These are phyloP conservation scores for Clistopyga incitator DNA, from an alignment of 2,888 invertebrate genomes.

Conservation along the genomic window DNA sequence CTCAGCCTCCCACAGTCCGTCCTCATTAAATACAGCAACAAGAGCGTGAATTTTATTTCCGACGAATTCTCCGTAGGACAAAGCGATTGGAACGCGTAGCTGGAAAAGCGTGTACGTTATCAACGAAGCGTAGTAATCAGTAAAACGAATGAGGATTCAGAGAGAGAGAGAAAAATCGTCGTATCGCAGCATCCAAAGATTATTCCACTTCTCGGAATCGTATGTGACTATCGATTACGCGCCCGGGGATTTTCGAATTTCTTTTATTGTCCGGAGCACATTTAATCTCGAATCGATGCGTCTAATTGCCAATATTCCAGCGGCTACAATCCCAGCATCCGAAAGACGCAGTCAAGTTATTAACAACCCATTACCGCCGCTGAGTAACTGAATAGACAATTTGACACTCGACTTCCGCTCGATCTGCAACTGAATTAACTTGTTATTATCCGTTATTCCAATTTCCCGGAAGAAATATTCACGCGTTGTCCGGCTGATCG, in stretches of 20 bases:
- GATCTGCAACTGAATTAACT: too few species aligned
- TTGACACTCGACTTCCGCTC: neutral
- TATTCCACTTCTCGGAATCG: neutral
- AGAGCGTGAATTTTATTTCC: conserved; percentile 48
- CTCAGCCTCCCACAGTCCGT: neutral
- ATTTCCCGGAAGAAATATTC: too few species aligned
- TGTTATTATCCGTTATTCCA: too few species aligned
- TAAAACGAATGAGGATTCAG: conserved; percentile 33
- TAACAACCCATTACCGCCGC: neutral
- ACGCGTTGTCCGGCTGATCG: too few species aligned
- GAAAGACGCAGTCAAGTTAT: too few species aligned
- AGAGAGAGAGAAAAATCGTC: conserved; percentile 14
- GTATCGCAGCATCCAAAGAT: conserved; percentile 7
- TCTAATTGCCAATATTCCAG: conserved; percentile 32
- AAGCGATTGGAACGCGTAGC: neutral
- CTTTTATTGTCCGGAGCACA: neutral
- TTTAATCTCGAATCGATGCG: conserved; percentile 21
- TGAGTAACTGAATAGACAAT: neutral
- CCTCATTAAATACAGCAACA: conserved; percentile 44
- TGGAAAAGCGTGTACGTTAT: neutral
- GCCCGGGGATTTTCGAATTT: conserved; percentile 13
- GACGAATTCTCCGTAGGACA: conserved; percentile 14
- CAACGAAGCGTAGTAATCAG: conserved; percentile 47
- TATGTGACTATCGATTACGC: neutral
- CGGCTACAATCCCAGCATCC: neutral